Percentiles rank a stretch among this genome's conserved stretches.
Evolutionary conservation across 2,113 vertebrate genomes (phyloP).

Genomic region (Natator depressus): DNA sequence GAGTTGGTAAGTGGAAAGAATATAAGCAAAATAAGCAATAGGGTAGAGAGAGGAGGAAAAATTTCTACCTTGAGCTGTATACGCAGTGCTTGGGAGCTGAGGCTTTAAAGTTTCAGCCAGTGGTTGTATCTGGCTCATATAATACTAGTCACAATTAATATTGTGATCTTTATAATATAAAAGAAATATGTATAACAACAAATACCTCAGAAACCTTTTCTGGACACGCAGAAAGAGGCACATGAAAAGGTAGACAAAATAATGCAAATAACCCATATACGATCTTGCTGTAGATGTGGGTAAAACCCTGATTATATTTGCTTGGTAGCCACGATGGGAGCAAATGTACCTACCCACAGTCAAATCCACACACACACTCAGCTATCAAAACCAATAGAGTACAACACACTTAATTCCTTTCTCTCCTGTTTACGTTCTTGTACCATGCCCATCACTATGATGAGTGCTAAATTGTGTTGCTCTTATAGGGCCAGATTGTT

Average conservation of each 20-base stretch:
- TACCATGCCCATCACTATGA: no score
- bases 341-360: neutral
- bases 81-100: neutral
- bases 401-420: no score
- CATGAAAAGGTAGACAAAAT: rapidly evolving
- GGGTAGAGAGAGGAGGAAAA: neutral
- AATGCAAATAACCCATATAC: no score
- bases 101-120: neutral
- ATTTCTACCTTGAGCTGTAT: rapidly evolving
- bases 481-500: neutral
- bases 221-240: neutral
- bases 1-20: neutral
- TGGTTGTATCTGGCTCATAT: neutral
- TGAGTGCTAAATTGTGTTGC: neutral
- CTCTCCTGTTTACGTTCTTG: no score
- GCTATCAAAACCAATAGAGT: no score
- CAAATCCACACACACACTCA: neutral
- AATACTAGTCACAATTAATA: neutral
- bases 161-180: neutral
- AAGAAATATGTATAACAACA: neutral
- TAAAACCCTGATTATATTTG: neutral
- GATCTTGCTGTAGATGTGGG: no score
- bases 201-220: neutral
- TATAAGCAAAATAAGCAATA: rapidly evolving
- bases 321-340: neutral